Evolutionary conservation across 2,113 vertebrate genomes (phyloP).

Genomic region (Rutilus rutilus): DNA sequence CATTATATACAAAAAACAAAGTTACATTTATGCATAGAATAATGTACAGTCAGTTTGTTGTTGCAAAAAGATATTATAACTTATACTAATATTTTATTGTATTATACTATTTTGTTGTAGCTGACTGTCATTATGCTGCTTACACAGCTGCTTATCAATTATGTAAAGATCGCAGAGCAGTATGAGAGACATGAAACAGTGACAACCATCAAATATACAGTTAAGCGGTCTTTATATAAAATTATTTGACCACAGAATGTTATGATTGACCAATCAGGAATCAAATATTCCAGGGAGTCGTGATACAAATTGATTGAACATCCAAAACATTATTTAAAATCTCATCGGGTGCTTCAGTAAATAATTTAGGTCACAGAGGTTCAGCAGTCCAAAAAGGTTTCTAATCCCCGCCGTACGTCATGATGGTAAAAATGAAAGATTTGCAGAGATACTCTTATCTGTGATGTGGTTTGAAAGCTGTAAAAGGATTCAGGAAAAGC

Average conservation of each 20-base stretch:
- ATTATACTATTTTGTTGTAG: not conserved
- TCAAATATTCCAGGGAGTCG: not conserved
- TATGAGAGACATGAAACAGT: not conserved
- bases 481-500: not conserved
- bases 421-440: conserved; percentile 2
- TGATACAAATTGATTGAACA: not conserved
- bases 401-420: not conserved
- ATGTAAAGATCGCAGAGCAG: not conserved
- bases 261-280: not conserved
- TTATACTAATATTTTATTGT: not conserved
- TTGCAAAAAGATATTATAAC: not conserved
- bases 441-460: not conserved
- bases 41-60: no score
- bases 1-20: no score
- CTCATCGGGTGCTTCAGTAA: not conserved
- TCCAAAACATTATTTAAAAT: not conserved
- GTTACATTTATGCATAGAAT: no score
- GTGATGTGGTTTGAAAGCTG: not conserved
- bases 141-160: not conserved
- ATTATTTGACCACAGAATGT: not conserved
- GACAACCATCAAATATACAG: not conserved
- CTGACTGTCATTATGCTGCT: not conserved
- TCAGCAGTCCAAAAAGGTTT: not conserved
- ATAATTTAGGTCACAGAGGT: conserved; percentile 9
- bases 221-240: not conserved